These are phyloP conservation scores for Eubasilissa splendida DNA, from an alignment of 2,888 invertebrate genomes.

Conservation along the genomic window DNA sequence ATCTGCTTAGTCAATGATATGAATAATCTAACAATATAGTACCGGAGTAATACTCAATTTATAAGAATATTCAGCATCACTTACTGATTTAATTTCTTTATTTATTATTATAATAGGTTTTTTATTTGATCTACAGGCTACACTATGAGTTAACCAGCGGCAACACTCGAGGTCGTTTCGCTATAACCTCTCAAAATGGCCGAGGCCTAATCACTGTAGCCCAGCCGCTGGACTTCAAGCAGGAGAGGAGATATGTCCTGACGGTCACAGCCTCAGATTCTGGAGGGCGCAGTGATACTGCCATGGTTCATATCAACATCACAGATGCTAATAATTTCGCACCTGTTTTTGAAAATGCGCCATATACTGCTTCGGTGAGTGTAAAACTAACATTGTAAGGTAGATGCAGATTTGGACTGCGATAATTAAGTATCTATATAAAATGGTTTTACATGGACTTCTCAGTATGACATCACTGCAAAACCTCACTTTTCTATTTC, in stretches of 20 bases:
- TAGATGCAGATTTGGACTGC: too few relatives aligned
- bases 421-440: too few relatives aligned
- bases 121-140: conserved; percentile 65
- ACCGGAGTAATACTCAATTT: not conserved
- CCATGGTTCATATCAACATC: conserved; percentile 92
- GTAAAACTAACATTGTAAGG: not conserved
- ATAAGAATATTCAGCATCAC: not conserved
- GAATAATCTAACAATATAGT: too few relatives aligned
- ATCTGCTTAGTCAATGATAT: too few relatives aligned
- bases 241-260: conserved; percentile 89
- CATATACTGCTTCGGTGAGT: conserved; percentile 86
- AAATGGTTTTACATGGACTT: too few relatives aligned
- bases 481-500: too few relatives aligned
- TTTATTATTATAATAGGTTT: conserved; percentile 32
- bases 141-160: conserved; percentile 91
- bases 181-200: conserved; percentile 92
- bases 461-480: too few relatives aligned
- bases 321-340: conserved; percentile 96
- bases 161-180: conserved; percentile 88
- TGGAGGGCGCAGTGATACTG: conserved; percentile 89
- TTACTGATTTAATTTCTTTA: not conserved
- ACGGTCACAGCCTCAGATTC: conserved; percentile 92
- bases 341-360: conserved; percentile 94
- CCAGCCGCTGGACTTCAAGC: conserved; percentile 93
- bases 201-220: conserved; percentile 90